Percentiles rank a stretch among this genome's conserved stretches.
Evolutionary conservation across 2,888 invertebrate genomes (phyloP).

Genomic region (Catocala fraxini): DNA sequence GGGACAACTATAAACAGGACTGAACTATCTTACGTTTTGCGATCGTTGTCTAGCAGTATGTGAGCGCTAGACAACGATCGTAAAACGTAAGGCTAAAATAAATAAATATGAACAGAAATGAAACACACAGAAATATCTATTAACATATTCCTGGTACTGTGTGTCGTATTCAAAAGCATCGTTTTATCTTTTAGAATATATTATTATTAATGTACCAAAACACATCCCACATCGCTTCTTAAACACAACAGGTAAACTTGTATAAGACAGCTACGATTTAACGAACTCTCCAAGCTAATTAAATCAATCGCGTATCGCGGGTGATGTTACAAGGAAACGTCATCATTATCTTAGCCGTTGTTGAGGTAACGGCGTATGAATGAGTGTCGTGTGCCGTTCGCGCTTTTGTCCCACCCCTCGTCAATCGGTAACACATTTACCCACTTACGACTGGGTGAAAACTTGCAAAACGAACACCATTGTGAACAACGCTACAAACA

Average conservation of each 20-base stretch:
- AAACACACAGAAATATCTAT: too few relatives aligned
- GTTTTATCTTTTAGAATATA: background rate
- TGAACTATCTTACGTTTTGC: too few relatives aligned
- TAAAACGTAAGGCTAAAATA: too few relatives aligned
- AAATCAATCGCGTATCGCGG: conserved; percentile 60
- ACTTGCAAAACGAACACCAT: conserved; percentile 83
- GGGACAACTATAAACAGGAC: too few relatives aligned
- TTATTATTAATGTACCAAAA: conserved; percentile 2
- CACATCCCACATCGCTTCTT: conserved; percentile 13
- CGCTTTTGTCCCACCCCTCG: conserved; percentile 70
- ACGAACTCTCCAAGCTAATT: conserved; percentile 54
- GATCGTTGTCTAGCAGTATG: too few relatives aligned
- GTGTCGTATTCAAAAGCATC: too few relatives aligned
- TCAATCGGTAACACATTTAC: conserved; percentile 86
- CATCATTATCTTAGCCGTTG: conserved; percentile 77
- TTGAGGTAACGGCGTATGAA: conserved; percentile 65
- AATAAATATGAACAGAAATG: too few relatives aligned
- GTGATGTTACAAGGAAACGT: conserved; percentile 63
- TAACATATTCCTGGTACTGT: too few relatives aligned
- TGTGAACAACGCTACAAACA: conserved; percentile 68
- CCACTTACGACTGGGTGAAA: conserved; percentile 83
- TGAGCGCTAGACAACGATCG: too few relatives aligned
- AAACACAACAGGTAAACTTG: conserved; percentile 38
- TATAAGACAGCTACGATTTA: conserved; percentile 46
- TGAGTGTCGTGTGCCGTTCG: conserved; percentile 51